Evolutionary conservation across 1,140 invertebrate genomes (phyloP).

Genomic region (Helicoverpa zea): DNA sequence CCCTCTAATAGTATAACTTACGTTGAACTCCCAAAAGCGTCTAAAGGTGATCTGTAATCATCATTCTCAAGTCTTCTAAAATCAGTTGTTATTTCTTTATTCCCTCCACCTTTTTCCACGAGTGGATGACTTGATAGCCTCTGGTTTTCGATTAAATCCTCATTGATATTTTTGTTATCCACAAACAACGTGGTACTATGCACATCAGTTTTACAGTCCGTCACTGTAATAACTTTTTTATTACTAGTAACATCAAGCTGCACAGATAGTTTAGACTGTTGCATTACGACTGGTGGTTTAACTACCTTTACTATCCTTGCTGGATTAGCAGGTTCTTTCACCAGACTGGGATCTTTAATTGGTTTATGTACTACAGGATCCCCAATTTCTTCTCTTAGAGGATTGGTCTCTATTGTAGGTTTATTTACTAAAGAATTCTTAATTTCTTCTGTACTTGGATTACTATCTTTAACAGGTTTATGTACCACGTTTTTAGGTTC

Average conservation of each 20-base stretch:
- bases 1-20: slow-evolving; percentile 63
- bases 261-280: slow-evolving; percentile 63
- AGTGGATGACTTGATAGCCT: slow-evolving; percentile 36
- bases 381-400: slow-evolving; percentile 14
- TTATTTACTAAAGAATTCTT: slow-evolving; percentile 14
- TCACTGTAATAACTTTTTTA: slow-evolving; percentile 72
- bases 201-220: slow-evolving; percentile 60
- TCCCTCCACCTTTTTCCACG: slow-evolving; percentile 53
- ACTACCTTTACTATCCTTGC: not conserved
- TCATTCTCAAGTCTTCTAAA: slow-evolving; percentile 46
- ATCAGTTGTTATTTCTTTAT: slow-evolving; percentile 22
- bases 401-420: not conserved
- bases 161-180: slow-evolving; percentile 27
- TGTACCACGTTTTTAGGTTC: slow-evolving; percentile 60
- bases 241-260: slow-evolving; percentile 73
- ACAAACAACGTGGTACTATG: slow-evolving; percentile 52
- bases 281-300: slow-evolving; percentile 42
- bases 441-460: not conserved
- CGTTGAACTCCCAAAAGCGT: slow-evolving; percentile 71
- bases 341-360: not conserved
- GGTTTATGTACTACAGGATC: not conserved
- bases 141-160: slow-evolving; percentile 20
- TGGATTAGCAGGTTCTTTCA: too few species aligned
- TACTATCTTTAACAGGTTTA: slow-evolving; percentile 48
- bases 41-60: slow-evolving; percentile 78